These are phyloP conservation scores for Haliclona indistincta DNA, from an alignment of 37 sponge, comb jelly and placozoan species.

Conservation along the genomic window DNA sequence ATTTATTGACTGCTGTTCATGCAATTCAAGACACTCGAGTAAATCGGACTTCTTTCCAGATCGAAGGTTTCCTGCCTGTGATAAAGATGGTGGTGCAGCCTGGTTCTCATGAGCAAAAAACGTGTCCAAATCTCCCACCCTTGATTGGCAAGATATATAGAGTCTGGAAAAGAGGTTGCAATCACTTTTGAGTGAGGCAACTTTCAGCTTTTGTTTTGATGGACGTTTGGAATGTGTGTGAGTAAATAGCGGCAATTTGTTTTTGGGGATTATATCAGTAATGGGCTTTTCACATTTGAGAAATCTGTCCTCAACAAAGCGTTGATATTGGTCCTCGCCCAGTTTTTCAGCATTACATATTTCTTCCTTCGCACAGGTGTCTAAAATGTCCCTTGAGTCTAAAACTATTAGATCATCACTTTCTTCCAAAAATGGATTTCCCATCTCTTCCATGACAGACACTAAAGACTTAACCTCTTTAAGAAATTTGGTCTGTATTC, in stretches of 20 bases:
- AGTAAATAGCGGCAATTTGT: conserved; percentile 6
- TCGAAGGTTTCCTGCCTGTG: conserved; percentile 1
- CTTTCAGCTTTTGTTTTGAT: conserved; percentile 6
- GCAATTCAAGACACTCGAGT: neutral
- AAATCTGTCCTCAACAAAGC: neutral
- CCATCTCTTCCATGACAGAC: conserved; percentile 12
- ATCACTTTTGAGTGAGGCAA: conserved; percentile 12
- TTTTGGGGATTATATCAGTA: conserved; percentile 6
- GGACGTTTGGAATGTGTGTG: neutral
- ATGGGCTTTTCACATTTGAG: neutral
- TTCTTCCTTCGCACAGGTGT: too few species aligned
- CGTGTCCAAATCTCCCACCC: conserved; percentile 26
- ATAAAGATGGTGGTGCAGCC: conserved; percentile 23
- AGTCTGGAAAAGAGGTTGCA: conserved; percentile 14
- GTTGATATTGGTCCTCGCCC: neutral
- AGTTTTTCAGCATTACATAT: neutral
- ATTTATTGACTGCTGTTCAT: neutral
- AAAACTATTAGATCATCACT: conserved; percentile 5
- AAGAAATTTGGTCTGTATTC: neutral
- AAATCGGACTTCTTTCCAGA: conserved; percentile 32
- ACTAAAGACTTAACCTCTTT: too few species aligned
- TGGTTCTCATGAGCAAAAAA: conserved; percentile 31
- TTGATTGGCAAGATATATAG: conserved; percentile 10
- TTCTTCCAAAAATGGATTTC: conserved; percentile 9
- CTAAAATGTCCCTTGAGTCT: conserved; percentile 11